Conservation (phyloP, 2,888 invertebrate genomes). For the Serripes groenlandicus region DNA sequence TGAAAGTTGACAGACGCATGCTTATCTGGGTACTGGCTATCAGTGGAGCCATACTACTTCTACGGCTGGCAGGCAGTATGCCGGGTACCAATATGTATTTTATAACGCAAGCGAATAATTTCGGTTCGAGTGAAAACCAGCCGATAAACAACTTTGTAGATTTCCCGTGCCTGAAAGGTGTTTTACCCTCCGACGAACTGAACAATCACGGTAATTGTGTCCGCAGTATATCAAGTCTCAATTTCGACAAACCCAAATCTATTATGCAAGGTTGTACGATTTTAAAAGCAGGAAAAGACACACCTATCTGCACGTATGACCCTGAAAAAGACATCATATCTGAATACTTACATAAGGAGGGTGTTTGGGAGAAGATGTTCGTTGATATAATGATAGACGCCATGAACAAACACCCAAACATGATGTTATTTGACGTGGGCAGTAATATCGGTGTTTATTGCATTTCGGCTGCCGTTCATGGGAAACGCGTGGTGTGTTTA, state of each 20-base stretch:
- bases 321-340: not conserved
- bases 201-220: not conserved
- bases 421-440: conserved; percentile 9
- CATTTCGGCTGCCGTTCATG: not conserved
- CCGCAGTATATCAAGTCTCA: not conserved
- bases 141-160: not conserved
- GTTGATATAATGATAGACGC: not conserved
- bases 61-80: no score
- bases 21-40: no score
- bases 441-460: conserved; percentile 8
- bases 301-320: conserved; percentile 1
- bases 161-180: not conserved
- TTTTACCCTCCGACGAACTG: not conserved
- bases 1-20: no score
- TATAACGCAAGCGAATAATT: no score
- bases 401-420: not conserved
- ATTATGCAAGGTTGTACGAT: not conserved
- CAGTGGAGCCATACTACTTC: no score
- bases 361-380: not conserved
- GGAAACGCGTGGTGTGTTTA: not conserved
- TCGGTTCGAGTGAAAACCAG: no score
- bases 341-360: not conserved
- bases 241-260: not conserved
- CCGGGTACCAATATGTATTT: no score
- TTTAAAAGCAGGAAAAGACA: not conserved